phyloP scores from a whole-genome alignment of 92 coral and sea anemone species.

The Meandrina meandrites region DNA sequence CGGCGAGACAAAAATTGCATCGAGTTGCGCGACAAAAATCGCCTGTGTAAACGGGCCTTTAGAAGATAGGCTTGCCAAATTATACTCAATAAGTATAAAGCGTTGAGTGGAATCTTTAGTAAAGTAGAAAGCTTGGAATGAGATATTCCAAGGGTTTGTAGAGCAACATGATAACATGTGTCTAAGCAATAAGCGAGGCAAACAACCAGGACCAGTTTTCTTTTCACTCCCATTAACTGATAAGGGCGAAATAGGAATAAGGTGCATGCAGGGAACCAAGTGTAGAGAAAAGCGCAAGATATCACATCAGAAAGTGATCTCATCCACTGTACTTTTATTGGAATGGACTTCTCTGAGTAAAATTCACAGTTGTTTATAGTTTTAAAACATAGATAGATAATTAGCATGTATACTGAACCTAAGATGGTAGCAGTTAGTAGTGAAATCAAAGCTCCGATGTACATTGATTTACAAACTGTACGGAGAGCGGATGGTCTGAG shows the following conservation, averaged over 20 bases:
- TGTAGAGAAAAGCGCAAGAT: not conserved
- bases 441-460: slow-evolving; percentile 23
- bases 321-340: not conserved
- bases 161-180: slow-evolving; percentile 10
- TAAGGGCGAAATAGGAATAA: not conserved
- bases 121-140: not conserved
- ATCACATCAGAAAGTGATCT: not conserved
- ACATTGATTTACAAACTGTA: slow-evolving; percentile 11
- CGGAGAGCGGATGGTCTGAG: slow-evolving; percentile 12
- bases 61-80: not conserved
- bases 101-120: not conserved
- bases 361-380: not conserved
- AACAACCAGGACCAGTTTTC: slow-evolving; percentile 1
- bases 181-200: not conserved
- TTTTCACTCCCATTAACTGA: slow-evolving; percentile 4
- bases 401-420: not conserved
- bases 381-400: not conserved
- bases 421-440: slow-evolving; percentile 3
- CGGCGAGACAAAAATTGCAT: too few species aligned
- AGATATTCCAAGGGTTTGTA: slow-evolving; percentile 4
- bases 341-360: not conserved
- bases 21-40: too few species aligned
- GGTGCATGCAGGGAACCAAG: not conserved
- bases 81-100: not conserved
- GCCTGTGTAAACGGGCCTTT: too few species aligned